Base-by-base conservation (phyloP, 2,888 invertebrate genomes). In the Lepidonotus clava region DNA sequence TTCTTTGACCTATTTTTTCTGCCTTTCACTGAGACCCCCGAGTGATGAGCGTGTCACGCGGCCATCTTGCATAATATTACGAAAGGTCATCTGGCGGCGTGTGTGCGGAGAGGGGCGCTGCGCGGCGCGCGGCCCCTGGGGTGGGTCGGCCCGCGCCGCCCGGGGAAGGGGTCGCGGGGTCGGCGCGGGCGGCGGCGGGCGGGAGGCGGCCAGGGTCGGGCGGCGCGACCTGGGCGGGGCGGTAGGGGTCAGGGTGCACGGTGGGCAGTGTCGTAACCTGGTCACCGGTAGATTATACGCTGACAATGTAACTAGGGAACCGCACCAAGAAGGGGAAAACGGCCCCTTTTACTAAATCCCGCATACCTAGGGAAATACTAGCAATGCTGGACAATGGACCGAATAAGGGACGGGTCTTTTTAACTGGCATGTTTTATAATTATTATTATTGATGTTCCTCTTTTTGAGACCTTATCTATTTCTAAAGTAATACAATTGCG, bases 41-140 rank as follows among this genome's bases (percentile, higher is more conserved):
- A 21, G 80, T 24, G 80, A 80, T 80, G 80, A 24, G 80, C 80
- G 46, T 80, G 80, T 51, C 80, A 28, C 6, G 51, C 51, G 41
- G 80, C 80, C 80, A 80, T 80, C 80, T 80, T 80, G 80, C 80
- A 80, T 80, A 80, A 80, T 80, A 80, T 80, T 80, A 80, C 80
- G 80, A 51, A 41, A 51, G 80, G 80, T 80, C 80, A 80, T 11
- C 32, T 1, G 56, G 56, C 56, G 34, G 67, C 77, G 76, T 21
- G 34, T 32, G 67, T 36, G 77, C n/a, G 34, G 28, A n/a, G 67
- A 11, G 53, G 41, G 80, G n/a, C 2, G 38, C 18, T 38, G 36
- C n/a, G 71, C 61, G 24, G 18, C 61, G 40, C 8, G 71, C 24
- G 32, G 40, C 36, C 36, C 11, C 14, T 14, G 8, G 21, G 71